phyloP scores from a whole-genome alignment of 2,113 vertebrate species.

The Ciconia stormi region DNA sequence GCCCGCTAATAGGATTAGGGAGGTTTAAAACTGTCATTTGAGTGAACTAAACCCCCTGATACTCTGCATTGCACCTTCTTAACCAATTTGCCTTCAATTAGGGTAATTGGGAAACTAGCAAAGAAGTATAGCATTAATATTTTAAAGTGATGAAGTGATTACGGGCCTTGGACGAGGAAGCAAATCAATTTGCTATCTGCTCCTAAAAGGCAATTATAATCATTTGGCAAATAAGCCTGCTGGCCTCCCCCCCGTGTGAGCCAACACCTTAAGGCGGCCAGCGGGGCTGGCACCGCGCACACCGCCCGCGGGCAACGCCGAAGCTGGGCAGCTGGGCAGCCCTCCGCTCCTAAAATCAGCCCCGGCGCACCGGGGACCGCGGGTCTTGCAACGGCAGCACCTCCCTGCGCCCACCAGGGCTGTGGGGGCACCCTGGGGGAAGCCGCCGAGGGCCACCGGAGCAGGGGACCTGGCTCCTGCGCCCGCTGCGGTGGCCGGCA shows the following conservation, averaged over 20 bases:
- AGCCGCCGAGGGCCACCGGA: fast-evolving
- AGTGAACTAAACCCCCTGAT: constrained; percentile 87
- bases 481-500: fast-evolving
- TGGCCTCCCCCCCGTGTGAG: neutral
- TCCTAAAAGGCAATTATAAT: constrained; percentile 66
- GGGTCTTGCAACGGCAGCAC: fast-evolving
- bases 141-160: constrained; percentile 86
- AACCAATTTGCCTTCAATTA: constrained; percentile 88
- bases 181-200: constrained; percentile 71
- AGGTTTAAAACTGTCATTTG: constrained; percentile 89
- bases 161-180: constrained; percentile 69
- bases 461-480: neutral
- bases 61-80: constrained; percentile 83
- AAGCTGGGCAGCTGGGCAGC: neutral
- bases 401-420: fast-evolving
- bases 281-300: neutral
- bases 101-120: constrained; percentile 82
- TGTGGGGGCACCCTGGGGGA: neutral
- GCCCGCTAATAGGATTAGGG: constrained; percentile 87
- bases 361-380: fast-evolving
- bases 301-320: neutral
- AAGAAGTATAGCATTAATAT: constrained; percentile 82
- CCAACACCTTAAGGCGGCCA: neutral
- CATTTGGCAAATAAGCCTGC: constrained; percentile 63
- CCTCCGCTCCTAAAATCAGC: neutral